phyloP scores from a whole-genome alignment of 2,797 vertebrate species.

The Tinamus major region DNA sequence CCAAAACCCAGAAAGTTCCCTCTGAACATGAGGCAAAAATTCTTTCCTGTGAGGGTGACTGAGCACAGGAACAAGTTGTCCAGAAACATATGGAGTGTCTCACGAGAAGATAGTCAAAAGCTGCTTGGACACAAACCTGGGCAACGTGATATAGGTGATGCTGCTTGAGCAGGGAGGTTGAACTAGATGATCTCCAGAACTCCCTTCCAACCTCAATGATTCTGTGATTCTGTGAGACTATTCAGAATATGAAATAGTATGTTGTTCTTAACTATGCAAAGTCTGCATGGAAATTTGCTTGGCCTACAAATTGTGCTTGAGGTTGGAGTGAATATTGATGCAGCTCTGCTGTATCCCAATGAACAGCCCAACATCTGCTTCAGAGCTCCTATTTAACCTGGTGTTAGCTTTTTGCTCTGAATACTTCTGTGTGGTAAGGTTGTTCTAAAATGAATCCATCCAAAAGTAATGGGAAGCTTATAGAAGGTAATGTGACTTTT shows the following conservation, averaged over 20 bases:
- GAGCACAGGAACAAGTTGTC: too few relatives aligned
- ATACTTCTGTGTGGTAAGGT: not conserved
- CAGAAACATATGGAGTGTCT: too few relatives aligned
- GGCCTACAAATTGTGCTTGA: conserved; percentile 1
- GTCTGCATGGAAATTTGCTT: not conserved
- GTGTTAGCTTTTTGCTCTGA: not conserved
- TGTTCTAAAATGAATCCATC: not conserved
- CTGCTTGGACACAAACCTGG: too few relatives aligned
- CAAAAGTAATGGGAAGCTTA: not conserved
- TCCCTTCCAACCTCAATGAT: too few relatives aligned
- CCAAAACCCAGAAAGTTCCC: too few relatives aligned
- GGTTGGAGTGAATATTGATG: not conserved
- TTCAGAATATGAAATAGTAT: not conserved
- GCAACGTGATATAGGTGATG: too few relatives aligned
- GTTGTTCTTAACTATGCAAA: conserved; percentile 15
- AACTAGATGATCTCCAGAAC: too few relatives aligned
- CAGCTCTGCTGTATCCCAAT: not conserved
- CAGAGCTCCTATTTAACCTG: not conserved
- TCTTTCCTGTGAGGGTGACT: too few relatives aligned
- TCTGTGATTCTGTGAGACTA: not conserved
- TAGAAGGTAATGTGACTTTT: not conserved
- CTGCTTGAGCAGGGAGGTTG: too few relatives aligned
- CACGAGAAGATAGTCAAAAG: too few relatives aligned
- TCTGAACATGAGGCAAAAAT: too few relatives aligned
- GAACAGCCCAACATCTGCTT: not conserved